Conservation (phyloP, 2,888 invertebrate species). For the Invenusta paracnida region DNA sequence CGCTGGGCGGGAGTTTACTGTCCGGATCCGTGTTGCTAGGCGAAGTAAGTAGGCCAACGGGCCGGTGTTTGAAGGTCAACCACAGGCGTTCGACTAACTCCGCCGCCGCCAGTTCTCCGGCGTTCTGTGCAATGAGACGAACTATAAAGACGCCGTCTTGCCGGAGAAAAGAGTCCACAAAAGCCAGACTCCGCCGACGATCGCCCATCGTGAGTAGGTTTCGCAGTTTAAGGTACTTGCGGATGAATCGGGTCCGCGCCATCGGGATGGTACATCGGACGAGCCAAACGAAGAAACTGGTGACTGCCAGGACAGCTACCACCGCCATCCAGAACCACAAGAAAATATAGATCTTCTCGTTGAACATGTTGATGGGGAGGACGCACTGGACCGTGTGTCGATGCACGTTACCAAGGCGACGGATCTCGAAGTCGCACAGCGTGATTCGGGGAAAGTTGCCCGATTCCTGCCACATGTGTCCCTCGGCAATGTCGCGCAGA, state of each 20-base stretch:
- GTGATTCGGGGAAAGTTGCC: conserved; percentile 58
- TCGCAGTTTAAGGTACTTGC: conserved; percentile 44
- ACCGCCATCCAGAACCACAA: conserved; percentile 64
- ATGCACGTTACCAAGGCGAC: conserved; percentile 61
- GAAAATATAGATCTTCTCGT: conserved; percentile 61
- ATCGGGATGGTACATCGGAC: conserved; percentile 55
- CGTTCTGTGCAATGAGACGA: conserved; percentile 44
- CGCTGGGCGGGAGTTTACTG: neutral
- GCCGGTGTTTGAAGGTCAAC: conserved; percentile 22
- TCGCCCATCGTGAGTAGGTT: conserved; percentile 38
- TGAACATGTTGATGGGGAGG: conserved; percentile 52
- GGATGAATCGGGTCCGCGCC: conserved; percentile 49
- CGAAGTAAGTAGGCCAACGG: neutral
- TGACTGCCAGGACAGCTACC: conserved; percentile 59
- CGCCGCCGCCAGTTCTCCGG: conserved; percentile 45
- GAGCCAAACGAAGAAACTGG: conserved; percentile 61
- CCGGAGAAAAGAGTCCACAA: conserved; percentile 44
- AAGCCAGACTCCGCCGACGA: conserved; percentile 38
- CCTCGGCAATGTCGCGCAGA: conserved; percentile 52
- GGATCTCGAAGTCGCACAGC: conserved; percentile 59
- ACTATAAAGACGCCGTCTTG: conserved; percentile 46
- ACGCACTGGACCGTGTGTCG: conserved; percentile 61
- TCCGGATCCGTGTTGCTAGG: neutral
- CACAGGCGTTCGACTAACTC: conserved; percentile 40
- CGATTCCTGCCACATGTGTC: conserved; percentile 54